Percentiles rank a stretch among this genome's conserved stretches.
phyloP scores from a whole-genome alignment of 2,113 vertebrate species.

The Pituophis catenifer region DNA sequence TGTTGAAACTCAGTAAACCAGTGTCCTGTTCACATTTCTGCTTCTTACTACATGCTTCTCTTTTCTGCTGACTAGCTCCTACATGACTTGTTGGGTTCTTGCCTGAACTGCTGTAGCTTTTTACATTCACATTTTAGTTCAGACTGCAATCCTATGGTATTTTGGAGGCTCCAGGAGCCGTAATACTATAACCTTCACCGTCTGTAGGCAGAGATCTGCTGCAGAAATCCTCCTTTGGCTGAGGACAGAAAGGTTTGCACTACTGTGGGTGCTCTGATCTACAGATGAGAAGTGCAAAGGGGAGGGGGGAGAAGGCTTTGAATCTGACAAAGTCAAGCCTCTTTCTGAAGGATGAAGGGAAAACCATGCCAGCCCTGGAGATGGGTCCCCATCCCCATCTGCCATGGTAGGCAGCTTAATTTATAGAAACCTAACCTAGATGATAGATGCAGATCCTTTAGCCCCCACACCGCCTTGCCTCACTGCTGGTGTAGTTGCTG shows the following conservation, averaged over 20 bases:
- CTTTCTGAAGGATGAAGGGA: not conserved
- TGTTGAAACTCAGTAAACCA: slow-evolving; percentile 7
- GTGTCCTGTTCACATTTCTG: not conserved
- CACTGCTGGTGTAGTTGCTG: not conserved
- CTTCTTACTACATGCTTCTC: not conserved
- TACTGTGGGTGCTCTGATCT: not conserved
- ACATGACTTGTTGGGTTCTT: too few relatives aligned
- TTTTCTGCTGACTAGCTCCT: not conserved
- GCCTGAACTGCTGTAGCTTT: not conserved
- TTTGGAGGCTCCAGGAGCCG: not conserved
- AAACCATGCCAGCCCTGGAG: not conserved
- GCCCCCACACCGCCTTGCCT: not conserved
- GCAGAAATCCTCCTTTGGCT: not conserved
- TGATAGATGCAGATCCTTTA: not conserved
- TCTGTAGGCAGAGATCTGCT: not conserved
- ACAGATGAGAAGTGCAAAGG: not conserved
- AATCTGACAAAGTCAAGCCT: not conserved
- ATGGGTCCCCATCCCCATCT: not conserved
- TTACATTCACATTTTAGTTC: not conserved
- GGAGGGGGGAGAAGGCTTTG: not conserved
- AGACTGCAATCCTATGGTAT: not conserved
- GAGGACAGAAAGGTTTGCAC: not conserved
- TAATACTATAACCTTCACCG: not conserved
- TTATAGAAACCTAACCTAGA: not conserved
- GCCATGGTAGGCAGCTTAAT: not conserved